Conservation (phyloP, 2,113 vertebrate species). For the Mustela lutreola region DNA sequence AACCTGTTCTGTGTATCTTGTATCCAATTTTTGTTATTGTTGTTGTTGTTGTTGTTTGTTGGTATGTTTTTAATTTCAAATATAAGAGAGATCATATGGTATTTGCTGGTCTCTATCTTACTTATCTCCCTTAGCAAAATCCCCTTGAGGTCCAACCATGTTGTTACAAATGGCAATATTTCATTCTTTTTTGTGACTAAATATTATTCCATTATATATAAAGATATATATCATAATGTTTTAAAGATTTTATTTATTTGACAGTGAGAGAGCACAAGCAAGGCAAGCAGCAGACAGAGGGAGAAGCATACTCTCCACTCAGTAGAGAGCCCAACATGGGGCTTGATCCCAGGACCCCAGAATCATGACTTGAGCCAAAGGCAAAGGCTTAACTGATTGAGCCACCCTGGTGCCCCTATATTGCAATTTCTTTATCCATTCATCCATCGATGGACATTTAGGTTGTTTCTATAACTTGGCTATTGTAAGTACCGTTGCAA, state of each 20-base stretch:
- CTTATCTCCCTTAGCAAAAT: neutral
- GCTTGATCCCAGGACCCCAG: too few relatives aligned
- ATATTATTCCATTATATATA: neutral
- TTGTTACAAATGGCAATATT: neutral
- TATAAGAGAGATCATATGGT: neutral
- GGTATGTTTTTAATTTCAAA: neutral
- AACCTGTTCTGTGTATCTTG: neutral
- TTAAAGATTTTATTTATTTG: too few relatives aligned
- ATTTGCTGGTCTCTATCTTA: neutral
- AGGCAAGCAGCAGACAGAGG: too few relatives aligned
- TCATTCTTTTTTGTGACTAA: neutral
- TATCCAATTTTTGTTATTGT: neutral
- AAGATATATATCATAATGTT: neutral
- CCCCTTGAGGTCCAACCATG: neutral
- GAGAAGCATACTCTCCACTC: too few relatives aligned
- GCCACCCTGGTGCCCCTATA: too few relatives aligned
- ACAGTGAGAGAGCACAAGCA: too few relatives aligned
- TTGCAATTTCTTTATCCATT: neutral
- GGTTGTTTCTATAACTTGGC: neutral
- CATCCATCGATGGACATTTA: neutral
- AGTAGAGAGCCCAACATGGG: too few relatives aligned
- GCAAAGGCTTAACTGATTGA: too few relatives aligned
- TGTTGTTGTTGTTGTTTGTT: neutral
- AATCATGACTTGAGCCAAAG: too few relatives aligned
- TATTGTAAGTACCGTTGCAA: neutral